Base-by-base conservation (phyloP, 2,113 vertebrate species). In the Herpetotheres cachinnans region DNA sequence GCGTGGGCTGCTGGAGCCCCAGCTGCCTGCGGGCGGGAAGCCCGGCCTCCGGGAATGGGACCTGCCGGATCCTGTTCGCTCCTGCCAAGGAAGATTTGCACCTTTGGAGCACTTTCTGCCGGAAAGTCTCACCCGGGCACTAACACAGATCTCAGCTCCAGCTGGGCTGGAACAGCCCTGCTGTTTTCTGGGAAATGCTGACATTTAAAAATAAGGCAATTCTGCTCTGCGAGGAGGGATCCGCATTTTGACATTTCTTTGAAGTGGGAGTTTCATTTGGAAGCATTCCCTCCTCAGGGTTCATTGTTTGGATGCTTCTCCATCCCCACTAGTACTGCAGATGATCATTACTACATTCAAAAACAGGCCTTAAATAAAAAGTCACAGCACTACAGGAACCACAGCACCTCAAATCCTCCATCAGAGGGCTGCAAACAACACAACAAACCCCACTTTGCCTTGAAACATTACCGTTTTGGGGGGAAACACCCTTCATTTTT, bases 1-100 rank as follows among this genome's bases (percentile, higher is more conserved):
- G 85, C n/a, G 6, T 80, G 87, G 87, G 96, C 82, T 77, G 79
- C 82, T 3, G 80, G 55, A 95, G 94, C 88, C 82, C 56, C 80
- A 1, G 86, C 82, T 36, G 77, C 92, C 90, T 2, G 84, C 27
- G 7, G 83, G 77, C 21, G 4, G 54, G 94, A 81, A 96, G 82
- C 59, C 18, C 7, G 1, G 65, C 66, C 52, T 21, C 83, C 0
- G 36, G 95, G 86, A 94, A 79, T 0, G 58, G 85, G 90, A 95
- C 36, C 79, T 47, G 84, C 63, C 0, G 3, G 71, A 36, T 93
- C 90, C 88, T 92, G 89, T 25, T 55, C 0, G 3, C 59, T 46
- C 73, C 91, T 70, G 91, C 81, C 62, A 8, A 42, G 66, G 82
- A 36, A 71, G 36, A 69, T 87, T 69, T 61, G 92, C 77, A 83